These are phyloP conservation scores for Coryphaenoides rupestris DNA, from an alignment of 2,113 vertebrate genomes.

Conservation along the genomic window DNA sequence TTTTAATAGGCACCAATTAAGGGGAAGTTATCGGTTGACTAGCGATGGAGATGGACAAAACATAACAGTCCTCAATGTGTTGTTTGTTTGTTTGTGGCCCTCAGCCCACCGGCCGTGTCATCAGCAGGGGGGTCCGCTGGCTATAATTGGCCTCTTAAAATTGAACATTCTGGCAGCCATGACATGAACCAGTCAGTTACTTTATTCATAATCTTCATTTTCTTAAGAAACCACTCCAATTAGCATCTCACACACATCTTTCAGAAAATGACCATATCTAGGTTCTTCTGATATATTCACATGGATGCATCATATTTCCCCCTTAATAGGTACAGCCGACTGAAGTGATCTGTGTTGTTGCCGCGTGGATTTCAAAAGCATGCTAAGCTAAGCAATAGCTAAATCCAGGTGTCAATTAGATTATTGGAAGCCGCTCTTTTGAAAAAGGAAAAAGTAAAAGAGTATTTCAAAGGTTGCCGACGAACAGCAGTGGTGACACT, in stretches of 20 bases:
- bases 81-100: conserved; percentile 56
- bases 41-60: conserved; percentile 30
- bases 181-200: too few species aligned
- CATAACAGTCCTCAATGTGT: conserved; percentile 54
- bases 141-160: conserved; percentile 67
- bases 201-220: too few species aligned
- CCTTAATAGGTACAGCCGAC: too few species aligned
- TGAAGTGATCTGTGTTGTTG: too few species aligned
- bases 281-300: too few species aligned
- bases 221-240: too few species aligned
- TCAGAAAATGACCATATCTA: too few species aligned
- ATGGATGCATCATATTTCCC: too few species aligned
- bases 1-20: conserved; percentile 69
- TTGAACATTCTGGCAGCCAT: conserved; percentile 7
- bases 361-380: too few species aligned
- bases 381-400: not conserved
- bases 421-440: conserved; percentile 25
- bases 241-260: too few species aligned
- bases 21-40: conserved; percentile 35
- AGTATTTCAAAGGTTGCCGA: conserved; percentile 7
- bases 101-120: conserved; percentile 45
- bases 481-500: conserved; percentile 28
- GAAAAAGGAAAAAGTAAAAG: too few species aligned
- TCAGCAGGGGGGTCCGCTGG: conserved; percentile 35
- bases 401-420: conserved; percentile 30